Conservation (phyloP, 2,797 vertebrate species). For the Sphenopsis melanotis region DNA sequence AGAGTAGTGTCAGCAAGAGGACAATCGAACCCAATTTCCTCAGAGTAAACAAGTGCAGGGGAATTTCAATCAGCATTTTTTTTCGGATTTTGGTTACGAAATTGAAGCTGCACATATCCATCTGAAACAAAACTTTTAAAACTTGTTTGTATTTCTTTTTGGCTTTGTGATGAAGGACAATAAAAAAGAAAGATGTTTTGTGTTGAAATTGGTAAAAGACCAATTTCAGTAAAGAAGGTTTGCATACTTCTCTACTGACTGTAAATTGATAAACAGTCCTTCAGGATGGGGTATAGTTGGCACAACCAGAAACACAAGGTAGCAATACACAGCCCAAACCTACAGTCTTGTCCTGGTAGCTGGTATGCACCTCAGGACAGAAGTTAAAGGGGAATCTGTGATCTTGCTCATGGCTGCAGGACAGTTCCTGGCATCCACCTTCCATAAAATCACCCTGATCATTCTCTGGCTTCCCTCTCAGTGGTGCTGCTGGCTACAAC, state of each 20-base stretch:
- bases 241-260: fast-evolving
- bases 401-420: background rate
- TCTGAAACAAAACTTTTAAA: background rate
- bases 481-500: background rate
- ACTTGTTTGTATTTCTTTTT: background rate
- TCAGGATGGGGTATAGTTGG: fast-evolving
- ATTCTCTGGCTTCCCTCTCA: background rate
- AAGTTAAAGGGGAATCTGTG: background rate
- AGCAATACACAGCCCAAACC: too few species aligned
- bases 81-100: background rate
- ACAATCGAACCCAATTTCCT: constrained; percentile 8
- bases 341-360: background rate
- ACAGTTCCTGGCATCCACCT: background rate
- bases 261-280: fast-evolving
- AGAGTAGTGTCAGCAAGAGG: background rate
- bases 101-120: background rate
- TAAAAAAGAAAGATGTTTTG: background rate
- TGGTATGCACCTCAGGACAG: background rate
- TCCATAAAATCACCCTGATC: background rate
- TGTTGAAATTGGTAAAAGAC: background rate
- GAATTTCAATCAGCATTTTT: background rate
- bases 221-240: too few species aligned
- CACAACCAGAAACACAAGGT: background rate
- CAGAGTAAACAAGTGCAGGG: background rate
- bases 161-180: background rate